Conservation (phyloP, 1,140 invertebrate genomes). For the Neodiprion fabricii region DNA sequence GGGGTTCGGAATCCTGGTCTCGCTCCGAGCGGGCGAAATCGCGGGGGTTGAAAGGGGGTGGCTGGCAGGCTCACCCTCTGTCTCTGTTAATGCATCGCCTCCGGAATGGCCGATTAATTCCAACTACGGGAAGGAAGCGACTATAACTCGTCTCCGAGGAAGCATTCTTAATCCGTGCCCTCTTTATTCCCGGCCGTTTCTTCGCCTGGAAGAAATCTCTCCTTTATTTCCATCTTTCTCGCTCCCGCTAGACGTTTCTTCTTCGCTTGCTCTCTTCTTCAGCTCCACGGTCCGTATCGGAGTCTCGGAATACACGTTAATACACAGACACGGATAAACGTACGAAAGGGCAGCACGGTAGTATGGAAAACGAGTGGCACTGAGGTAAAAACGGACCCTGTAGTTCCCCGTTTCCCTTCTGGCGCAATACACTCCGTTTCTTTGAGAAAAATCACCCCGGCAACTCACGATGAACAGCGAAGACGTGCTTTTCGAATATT, state of each 20-base stretch:
- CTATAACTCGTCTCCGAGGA: slow-evolving; percentile 61
- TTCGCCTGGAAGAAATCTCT: slow-evolving; percentile 17
- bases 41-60: not conserved
- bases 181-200: slow-evolving; percentile 51
- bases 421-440: too few relatives aligned
- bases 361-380: too few relatives aligned
- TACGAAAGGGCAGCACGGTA: not conserved
- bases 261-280: slow-evolving; percentile 26
- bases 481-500: too few relatives aligned
- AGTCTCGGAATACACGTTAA: not conserved
- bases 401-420: too few relatives aligned
- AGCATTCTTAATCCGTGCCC: slow-evolving; percentile 61
- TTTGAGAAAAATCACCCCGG: too few relatives aligned
- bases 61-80: slow-evolving; percentile 34
- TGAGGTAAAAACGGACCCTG: too few relatives aligned
- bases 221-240: not conserved
- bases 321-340: not conserved
- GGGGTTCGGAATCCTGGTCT: too few relatives aligned
- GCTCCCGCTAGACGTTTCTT: not conserved
- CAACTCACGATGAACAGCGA: too few relatives aligned
- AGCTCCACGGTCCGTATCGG: not conserved
- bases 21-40: too few relatives aligned
- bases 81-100: slow-evolving; percentile 59
- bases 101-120: slow-evolving; percentile 60
- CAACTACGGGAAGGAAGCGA: slow-evolving; percentile 59